Conservation (phyloP, 2,888 invertebrate species). For the Acleris literana region DNA sequence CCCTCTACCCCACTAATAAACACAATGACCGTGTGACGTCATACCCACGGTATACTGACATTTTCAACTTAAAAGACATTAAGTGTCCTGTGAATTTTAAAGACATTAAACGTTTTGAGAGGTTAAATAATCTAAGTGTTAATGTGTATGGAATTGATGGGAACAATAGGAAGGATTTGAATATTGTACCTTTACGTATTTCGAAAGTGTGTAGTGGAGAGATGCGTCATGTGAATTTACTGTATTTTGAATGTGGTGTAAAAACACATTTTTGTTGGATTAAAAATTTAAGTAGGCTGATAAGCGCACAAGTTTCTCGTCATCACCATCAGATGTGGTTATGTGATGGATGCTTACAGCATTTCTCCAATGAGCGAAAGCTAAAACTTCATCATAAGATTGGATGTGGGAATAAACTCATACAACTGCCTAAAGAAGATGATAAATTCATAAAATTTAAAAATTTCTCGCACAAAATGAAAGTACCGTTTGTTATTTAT, state of each 20-base stretch:
- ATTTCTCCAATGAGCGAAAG: slow-evolving; percentile 4
- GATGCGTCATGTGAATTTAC: slow-evolving; percentile 42
- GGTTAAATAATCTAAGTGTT: slow-evolving; percentile 44
- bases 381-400: slow-evolving; percentile 9
- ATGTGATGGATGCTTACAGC: slow-evolving; percentile 18
- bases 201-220: slow-evolving; percentile 37
- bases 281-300: slow-evolving; percentile 23
- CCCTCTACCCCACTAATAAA: neutral
- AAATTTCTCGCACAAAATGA: slow-evolving; percentile 35
- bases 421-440: slow-evolving; percentile 19
- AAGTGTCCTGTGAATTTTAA: slow-evolving; percentile 42
- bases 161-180: slow-evolving; percentile 6
- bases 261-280: slow-evolving; percentile 20
- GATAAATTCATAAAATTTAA: slow-evolving; percentile 39
- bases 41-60: slow-evolving; percentile 38
- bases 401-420: slow-evolving; percentile 5
- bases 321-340: neutral
- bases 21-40: slow-evolving; percentile 16
- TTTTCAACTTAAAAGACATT: slow-evolving; percentile 40
- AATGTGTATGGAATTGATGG: slow-evolving; percentile 44
- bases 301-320: neutral
- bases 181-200: slow-evolving; percentile 43
- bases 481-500: slow-evolving; percentile 42
- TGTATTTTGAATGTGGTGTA: slow-evolving; percentile 28
- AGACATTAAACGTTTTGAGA: slow-evolving; percentile 42